These are phyloP conservation scores for Philereme transversata DNA, from an alignment of 2,888 invertebrate species.

Conservation along the genomic window DNA sequence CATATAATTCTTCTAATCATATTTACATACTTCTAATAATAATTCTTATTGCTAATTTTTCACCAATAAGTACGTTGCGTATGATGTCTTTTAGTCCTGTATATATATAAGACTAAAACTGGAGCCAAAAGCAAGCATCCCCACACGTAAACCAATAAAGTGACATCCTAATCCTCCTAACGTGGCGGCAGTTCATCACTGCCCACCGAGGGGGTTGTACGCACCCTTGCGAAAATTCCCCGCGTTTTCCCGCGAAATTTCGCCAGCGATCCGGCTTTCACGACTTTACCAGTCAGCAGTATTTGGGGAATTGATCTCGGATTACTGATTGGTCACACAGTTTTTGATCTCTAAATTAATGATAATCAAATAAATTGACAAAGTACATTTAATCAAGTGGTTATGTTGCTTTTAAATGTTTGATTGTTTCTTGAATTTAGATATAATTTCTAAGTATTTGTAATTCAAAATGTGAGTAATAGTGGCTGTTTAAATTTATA, in stretches of 20 bases:
- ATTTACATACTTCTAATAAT: too few species aligned
- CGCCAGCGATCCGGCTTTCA: slow-evolving; percentile 18
- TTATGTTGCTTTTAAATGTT: too few species aligned
- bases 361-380: too few species aligned
- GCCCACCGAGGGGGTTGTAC: slow-evolving; percentile 26
- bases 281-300: slow-evolving; percentile 9
- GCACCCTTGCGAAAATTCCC: slow-evolving; percentile 28
- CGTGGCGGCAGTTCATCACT: slow-evolving; percentile 32
- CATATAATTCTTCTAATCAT: too few species aligned
- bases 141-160: slow-evolving; percentile 9
- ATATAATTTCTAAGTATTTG: too few species aligned
- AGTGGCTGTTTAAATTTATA: too few species aligned
- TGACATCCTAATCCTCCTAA: slow-evolving; percentile 23
- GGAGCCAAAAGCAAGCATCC: slow-evolving; percentile 2
- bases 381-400: too few species aligned
- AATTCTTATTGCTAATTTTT: too few species aligned
- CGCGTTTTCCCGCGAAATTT: slow-evolving; percentile 40
- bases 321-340: slow-evolving; percentile 3
- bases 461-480: too few species aligned
- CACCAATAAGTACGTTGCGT: too few species aligned
- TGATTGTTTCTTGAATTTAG: too few species aligned
- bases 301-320: slow-evolving; percentile 7
- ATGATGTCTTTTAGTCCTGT: too few species aligned
- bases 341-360: background rate
- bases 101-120: background rate